Conservation (phyloP, 2,888 invertebrate species). For the Rotaria sp. region DNA sequence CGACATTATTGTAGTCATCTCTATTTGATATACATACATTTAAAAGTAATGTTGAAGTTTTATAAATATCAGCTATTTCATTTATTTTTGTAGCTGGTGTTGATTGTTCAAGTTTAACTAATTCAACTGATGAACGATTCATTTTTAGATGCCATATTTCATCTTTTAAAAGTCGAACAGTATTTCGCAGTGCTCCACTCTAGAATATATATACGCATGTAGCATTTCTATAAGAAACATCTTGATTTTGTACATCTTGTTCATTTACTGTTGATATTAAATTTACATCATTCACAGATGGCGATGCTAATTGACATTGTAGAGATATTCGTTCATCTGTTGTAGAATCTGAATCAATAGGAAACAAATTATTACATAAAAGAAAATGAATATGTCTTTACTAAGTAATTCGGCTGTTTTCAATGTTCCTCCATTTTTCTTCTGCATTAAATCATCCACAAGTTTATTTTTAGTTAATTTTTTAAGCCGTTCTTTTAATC, state of each 20-base stretch:
- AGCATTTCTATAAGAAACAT: not conserved
- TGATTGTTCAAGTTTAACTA: not conserved
- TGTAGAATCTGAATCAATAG: not conserved
- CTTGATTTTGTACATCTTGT: not conserved
- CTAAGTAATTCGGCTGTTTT: not conserved
- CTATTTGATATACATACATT: not conserved
- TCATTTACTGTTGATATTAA: not conserved
- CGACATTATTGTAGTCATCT: too few species aligned
- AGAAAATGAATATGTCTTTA: not conserved
- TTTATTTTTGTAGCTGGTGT: not conserved
- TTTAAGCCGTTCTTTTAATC: conserved; percentile 80
- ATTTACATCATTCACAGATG: not conserved
- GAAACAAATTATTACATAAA: not conserved
- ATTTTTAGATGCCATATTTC: conserved; percentile 20
- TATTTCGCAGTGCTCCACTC: not conserved
- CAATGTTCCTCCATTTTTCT: not conserved
- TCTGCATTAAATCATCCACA: conserved; percentile 49
- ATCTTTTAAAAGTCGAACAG: not conserved
- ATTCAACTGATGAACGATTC: not conserved
- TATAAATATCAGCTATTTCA: conserved; percentile 28
- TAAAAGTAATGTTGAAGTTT: not conserved
- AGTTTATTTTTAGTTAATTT: conserved; percentile 65
- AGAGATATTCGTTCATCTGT: not conserved
- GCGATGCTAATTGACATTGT: conserved; percentile 7
- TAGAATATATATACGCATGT: not conserved